Base-by-base conservation (phyloP, 2,113 vertebrate genomes). In the Ranitomeya imitator region DNA sequence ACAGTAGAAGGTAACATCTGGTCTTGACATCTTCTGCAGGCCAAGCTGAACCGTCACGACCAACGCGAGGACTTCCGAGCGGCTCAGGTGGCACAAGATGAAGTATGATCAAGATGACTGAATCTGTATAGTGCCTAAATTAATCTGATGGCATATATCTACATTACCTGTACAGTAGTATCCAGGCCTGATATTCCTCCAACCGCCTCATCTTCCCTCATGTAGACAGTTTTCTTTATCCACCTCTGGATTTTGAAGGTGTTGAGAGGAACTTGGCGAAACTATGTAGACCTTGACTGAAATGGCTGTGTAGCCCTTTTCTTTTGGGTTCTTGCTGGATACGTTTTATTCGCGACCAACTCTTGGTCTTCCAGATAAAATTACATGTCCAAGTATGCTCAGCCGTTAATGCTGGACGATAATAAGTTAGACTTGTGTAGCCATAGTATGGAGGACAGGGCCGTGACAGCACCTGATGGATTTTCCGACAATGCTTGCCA, bases 81-180 rank as follows among this genome's bases (percentile, higher is more conserved):
- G 1, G 95, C 94, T 12, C 94, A 96, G 88, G 95, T 94, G 26
- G 93, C 95, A 0, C 95, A 94, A 86, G 94, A 97, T 89, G 96
- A 94, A 94, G 95, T 95, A 67, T 84, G 83, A 52, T 63, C 9
- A 12, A 67, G 18, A 37, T 65, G 16, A 26, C 9, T 7, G 31
- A 7, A 13, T 37, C 69, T 23, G 0, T 23, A 26, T 69, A 69
- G 67, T 23, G 26, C 13, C 67, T 26, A 26, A n/a, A 26, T 26
- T 14, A 1, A 6, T 69, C 23, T 69, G 2, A 69, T 26, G 10
- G 8, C 55, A 9, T 57, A 57, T 5, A 9, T 57, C 6, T 57
- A 57, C 12, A 9, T 57, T 57, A 13, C 21, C 18, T 63, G 61
- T 63, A 63, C 21, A 63, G 16, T 6, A 63, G 8, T 63, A 63